phyloP scores from a whole-genome alignment of 2,797 vertebrate species.

The Peromyscus nudipes region DNA sequence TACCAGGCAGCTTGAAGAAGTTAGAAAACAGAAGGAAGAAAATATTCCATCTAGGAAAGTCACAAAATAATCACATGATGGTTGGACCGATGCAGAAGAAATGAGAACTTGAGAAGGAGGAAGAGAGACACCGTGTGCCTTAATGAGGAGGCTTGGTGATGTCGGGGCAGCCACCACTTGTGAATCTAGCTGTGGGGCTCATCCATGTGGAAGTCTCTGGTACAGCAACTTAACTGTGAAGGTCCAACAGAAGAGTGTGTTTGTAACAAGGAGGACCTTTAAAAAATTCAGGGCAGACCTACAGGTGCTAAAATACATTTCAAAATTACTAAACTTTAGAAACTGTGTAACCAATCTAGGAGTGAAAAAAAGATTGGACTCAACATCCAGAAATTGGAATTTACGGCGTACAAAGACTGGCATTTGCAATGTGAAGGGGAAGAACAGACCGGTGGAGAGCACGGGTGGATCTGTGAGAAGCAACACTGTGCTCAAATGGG shows the following conservation, averaged over 20 bases:
- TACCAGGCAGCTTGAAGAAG: too few relatives aligned
- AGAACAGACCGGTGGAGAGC: too few relatives aligned
- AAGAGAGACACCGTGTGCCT: not conserved
- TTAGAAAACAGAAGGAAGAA: not conserved
- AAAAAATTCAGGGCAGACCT: not conserved
- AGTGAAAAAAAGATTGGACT: not conserved
- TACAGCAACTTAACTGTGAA: not conserved
- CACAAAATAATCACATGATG: not conserved
- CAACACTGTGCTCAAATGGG: not conserved
- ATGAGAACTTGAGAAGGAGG: not conserved
- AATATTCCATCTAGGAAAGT: not conserved
- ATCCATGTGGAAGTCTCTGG: not conserved
- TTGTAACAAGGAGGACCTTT: not conserved
- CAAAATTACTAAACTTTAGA: constrained; percentile 38
- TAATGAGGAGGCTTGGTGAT: not conserved
- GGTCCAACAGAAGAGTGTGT: not conserved
- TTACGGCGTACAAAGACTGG: not conserved
- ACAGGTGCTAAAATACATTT: not conserved
- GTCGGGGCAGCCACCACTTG: not conserved
- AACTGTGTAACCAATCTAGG: not conserved
- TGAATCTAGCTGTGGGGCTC: not conserved
- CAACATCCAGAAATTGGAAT: constrained; percentile 28
- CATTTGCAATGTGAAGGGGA: not conserved
- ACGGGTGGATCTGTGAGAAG: too few relatives aligned
- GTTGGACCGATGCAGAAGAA: not conserved